phyloP scores from a whole-genome alignment of 2,888 invertebrate genomes.

The Parnassius apollo region DNA sequence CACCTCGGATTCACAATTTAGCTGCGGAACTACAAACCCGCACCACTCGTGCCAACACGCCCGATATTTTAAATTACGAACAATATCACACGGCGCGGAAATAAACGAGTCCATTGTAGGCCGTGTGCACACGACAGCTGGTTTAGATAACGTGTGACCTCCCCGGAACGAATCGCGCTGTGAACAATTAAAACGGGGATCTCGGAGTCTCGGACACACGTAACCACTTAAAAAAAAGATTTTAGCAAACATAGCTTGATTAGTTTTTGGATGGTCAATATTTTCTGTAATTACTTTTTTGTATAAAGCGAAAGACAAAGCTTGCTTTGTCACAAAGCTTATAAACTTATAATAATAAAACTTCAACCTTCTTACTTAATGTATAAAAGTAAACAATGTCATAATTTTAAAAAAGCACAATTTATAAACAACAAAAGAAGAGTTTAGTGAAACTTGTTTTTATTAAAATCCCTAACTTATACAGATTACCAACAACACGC shows the following conservation, averaged over 20 bases:
- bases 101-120: conserved; percentile 73
- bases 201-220: conserved; percentile 40
- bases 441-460: conserved; percentile 6
- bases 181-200: conserved; percentile 60
- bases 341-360: too few species aligned
- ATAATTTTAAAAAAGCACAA: too few species aligned
- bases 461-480: conserved; percentile 24
- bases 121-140: conserved; percentile 72
- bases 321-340: too few species aligned
- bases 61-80: conserved; percentile 77
- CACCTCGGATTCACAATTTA: conserved; percentile 67
- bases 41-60: conserved; percentile 52
- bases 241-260: conserved; percentile 28
- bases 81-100: conserved; percentile 70
- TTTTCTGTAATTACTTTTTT: too few species aligned
- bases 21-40: conserved; percentile 62
- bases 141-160: conserved; percentile 77
- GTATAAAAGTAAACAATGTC: too few species aligned
- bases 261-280: background rate
- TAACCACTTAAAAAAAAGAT: conserved; percentile 34
- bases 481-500: conserved; percentile 13
- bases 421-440: background rate
- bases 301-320: too few species aligned
- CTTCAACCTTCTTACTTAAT: too few species aligned
- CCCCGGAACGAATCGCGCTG: conserved; percentile 61